phyloP scores from a whole-genome alignment of 2,888 invertebrate genomes.

The Noctua pronuba region DNA sequence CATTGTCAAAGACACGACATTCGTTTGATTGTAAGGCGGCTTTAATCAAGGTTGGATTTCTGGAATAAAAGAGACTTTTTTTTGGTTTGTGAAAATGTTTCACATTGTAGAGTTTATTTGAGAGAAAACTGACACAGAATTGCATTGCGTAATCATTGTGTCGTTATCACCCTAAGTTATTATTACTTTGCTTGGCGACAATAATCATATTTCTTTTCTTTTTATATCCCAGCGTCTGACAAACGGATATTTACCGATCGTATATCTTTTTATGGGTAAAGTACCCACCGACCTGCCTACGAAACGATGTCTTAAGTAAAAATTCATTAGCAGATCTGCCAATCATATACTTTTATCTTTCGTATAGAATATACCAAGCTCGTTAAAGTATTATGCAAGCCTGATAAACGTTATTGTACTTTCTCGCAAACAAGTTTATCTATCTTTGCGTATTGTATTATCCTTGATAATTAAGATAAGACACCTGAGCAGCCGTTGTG shows the following conservation, averaged over 20 bases:
- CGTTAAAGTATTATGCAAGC: constrained; percentile 34
- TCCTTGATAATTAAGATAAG: constrained; percentile 69
- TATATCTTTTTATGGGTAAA: not conserved
- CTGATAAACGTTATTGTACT: constrained; percentile 48
- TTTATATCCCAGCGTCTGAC: constrained; percentile 3
- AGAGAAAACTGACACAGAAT: constrained; percentile 9
- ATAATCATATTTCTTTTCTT: not conserved
- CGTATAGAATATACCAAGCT: not conserved
- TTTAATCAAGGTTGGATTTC: constrained; percentile 4
- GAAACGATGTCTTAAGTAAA: not conserved
- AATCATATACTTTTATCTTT: constrained; percentile 19
- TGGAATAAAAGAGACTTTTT: not conserved
- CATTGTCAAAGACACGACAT: constrained; percentile 76
- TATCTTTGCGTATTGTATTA: constrained; percentile 58
- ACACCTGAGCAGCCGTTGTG: constrained; percentile 56
- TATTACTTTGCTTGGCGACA: constrained; percentile 1
- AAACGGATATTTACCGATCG: not conserved
- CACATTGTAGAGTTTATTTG: not conserved
- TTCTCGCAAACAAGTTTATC: constrained; percentile 66
- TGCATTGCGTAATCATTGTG: constrained; percentile 10
- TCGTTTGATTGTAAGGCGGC: constrained; percentile 34
- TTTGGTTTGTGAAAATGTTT: not conserved
- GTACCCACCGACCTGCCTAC: not conserved
- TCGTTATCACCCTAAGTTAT: not conserved
- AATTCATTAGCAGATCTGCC: not conserved